A percentile compares a stretch with the other conserved stretches of the same genome.
phyloP scores from a whole-genome alignment of 1,140 invertebrate species.

The Zeugodacus cucurbitae region DNA sequence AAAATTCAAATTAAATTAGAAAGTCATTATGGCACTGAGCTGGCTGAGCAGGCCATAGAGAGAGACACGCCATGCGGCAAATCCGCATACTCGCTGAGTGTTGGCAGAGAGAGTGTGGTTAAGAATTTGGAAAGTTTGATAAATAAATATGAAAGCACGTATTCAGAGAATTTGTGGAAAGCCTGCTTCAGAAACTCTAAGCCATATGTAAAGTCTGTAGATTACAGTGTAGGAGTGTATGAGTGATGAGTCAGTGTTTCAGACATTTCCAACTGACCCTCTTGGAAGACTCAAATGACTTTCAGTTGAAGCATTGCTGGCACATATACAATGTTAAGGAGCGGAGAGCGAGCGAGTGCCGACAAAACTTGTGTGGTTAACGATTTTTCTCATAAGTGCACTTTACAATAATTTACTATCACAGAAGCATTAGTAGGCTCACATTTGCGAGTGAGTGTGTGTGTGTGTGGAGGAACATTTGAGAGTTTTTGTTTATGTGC shows the following conservation, averaged over 20 bases:
- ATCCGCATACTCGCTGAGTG: neutral
- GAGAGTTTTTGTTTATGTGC: conserved; percentile 12
- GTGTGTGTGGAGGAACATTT: too few species aligned
- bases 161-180: neutral
- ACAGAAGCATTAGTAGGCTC: neutral
- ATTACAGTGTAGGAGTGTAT: too few species aligned
- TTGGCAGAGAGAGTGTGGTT: neutral
- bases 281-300: neutral
- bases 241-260: neutral
- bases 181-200: too few species aligned
- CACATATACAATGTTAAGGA: neutral
- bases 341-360: neutral
- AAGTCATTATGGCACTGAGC: neutral
- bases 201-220: too few species aligned
- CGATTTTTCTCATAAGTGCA: conserved; percentile 7
- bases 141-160: neutral
- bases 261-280: conserved; percentile 17
- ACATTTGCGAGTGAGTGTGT: too few species aligned
- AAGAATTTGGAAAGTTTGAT: neutral
- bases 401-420: conserved; percentile 2
- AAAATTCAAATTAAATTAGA: conserved; percentile 25
- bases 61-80: neutral
- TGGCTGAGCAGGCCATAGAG: neutral
- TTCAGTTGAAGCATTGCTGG: neutral
- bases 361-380: conserved; percentile 21